These are phyloP conservation scores for Aleiodes alternator DNA, from an alignment of 2,888 invertebrate genomes.

Conservation along the genomic window DNA sequence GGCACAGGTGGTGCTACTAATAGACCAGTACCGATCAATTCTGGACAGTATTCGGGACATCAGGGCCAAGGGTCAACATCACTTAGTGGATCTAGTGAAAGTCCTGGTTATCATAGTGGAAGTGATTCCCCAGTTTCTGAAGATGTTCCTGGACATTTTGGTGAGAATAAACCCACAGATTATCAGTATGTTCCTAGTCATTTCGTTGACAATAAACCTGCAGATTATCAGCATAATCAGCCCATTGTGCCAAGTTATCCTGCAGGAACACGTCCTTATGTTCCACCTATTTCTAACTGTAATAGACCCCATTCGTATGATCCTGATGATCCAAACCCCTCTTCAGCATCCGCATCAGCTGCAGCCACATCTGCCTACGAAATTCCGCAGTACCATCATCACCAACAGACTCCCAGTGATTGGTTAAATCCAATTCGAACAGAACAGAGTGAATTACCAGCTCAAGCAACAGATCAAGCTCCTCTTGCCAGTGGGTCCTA, in stretches of 20 bases:
- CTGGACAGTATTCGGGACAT: conserved; percentile 11
- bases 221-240: conserved; percentile 3
- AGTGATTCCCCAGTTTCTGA: neutral
- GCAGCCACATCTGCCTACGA: neutral
- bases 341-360: neutral
- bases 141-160: neutral
- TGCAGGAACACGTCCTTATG: conserved; percentile 5
- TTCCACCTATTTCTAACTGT: neutral
- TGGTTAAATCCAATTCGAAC: conserved; percentile 21
- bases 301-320: neutral
- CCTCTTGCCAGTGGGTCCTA: conserved; percentile 2
- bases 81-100: neutral
- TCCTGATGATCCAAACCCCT: conserved; percentile 35
- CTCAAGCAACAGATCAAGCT: neutral
- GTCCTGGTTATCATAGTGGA: conserved; percentile 13
- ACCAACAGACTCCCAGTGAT: neutral
- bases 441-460: neutral
- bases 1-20: conserved; percentile 1
- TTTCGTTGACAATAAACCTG: neutral
- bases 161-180: neutral
- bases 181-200: neutral
- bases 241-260: conserved; percentile 1
- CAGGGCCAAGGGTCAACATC: neutral
- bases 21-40: neutral
- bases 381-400: neutral